Conservation (phyloP, 2,113 vertebrate genomes). For the Leucoraja erinaceus region DNA sequence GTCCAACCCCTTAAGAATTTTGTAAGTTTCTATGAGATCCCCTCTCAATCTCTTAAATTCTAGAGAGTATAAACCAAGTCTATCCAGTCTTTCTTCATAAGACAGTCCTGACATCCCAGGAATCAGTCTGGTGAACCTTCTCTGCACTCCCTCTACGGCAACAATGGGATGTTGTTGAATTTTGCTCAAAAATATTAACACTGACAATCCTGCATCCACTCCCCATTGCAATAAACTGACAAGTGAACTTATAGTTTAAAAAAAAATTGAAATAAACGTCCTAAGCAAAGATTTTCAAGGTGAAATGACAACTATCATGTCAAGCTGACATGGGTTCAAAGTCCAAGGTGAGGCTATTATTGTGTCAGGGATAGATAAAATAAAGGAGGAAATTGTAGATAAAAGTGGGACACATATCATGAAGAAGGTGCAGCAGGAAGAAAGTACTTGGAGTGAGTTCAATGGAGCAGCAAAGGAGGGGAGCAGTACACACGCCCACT, state of each 20-base stretch:
- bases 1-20: too few species aligned
- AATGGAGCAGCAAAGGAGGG: not conserved
- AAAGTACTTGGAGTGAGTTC: not conserved
- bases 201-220: not conserved
- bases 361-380: not conserved
- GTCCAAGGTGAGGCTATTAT: not conserved
- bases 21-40: too few species aligned
- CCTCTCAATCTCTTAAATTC: too few species aligned
- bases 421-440: not conserved
- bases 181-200: not conserved
- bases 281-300: not conserved
- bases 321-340: constrained; percentile 1
- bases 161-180: not conserved
- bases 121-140: too few species aligned
- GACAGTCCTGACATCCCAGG: too few species aligned
- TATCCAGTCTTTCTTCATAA: too few species aligned
- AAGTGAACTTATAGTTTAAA: not conserved
- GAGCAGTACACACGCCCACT: not conserved
- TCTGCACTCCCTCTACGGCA: too few species aligned
- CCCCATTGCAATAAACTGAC: not conserved
- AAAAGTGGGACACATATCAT: not conserved
- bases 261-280: not conserved
- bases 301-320: not conserved
- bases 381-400: not conserved
- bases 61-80: too few species aligned